Evolutionary conservation across 53 echinoderm and acorn worm genomes (phyloP).

Genomic region (Actinopyga echinites): DNA sequence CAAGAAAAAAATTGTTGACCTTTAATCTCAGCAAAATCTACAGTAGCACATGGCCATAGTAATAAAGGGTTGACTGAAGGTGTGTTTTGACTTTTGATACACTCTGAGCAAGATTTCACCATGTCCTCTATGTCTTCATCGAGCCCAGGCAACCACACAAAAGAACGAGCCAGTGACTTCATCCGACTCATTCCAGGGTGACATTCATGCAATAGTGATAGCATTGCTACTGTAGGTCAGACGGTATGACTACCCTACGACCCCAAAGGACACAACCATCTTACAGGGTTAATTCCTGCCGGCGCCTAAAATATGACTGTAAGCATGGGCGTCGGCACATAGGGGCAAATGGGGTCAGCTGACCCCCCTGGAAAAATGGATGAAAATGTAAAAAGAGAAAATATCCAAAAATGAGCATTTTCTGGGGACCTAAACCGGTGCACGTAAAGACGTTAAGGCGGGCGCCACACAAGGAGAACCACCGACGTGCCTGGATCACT

Average conservation of each 20-base stretch:
- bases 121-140: not conserved
- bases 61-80: not conserved
- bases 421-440: no score
- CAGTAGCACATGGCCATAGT: slow-evolving; percentile 6
- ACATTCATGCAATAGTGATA: not conserved
- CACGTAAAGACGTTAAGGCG: no score
- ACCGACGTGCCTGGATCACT: no score
- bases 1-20: slow-evolving; percentile 3
- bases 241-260: not conserved
- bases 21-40: not conserved
- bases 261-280: slow-evolving; percentile 15
- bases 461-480: no score
- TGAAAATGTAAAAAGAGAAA: no score
- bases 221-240: not conserved
- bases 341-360: no score
- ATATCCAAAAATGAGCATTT: no score
- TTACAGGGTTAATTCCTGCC: no score
- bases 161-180: slow-evolving; percentile 1
- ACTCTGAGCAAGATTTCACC: not conserved
- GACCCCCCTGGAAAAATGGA: no score
- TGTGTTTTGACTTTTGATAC: not conserved
- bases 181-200: not conserved
- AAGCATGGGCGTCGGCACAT: no score
- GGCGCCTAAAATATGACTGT: no score
- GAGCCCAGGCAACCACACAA: not conserved